phyloP scores from a whole-genome alignment of 2,113 vertebrate species.

The Perca fluviatilis region DNA sequence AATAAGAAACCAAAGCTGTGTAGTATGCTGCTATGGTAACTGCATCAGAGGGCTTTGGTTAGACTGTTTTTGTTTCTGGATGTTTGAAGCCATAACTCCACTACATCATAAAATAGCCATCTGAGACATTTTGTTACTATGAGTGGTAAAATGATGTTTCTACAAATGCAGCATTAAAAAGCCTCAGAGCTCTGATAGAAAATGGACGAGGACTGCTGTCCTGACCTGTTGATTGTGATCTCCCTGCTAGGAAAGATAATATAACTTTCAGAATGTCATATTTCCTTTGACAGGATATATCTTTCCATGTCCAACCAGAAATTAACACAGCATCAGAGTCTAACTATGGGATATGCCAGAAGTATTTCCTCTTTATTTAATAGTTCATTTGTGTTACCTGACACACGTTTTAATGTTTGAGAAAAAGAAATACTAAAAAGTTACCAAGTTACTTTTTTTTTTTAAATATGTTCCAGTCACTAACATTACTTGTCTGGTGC shows the following conservation, averaged over 20 bases:
- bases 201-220: not conserved
- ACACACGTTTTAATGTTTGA: not conserved
- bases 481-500: no score
- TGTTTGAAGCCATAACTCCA: conserved; percentile 22
- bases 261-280: not conserved
- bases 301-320: not conserved
- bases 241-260: not conserved
- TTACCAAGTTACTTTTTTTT: not conserved
- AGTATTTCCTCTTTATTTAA: not conserved
- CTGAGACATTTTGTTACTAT: not conserved
- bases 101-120: not conserved
- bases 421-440: not conserved
- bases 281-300: not conserved
- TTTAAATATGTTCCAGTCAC: not conserved
- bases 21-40: conserved; percentile 7
- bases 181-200: not conserved
- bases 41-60: not conserved
- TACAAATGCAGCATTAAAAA: not conserved
- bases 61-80: conserved; percentile 18
- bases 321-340: not conserved
- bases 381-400: not conserved
- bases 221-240: conserved; percentile 14
- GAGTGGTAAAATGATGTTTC: not conserved
- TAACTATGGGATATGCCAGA: not conserved
- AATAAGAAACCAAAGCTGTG: conserved; percentile 32